Evolutionary conservation across 2,797 vertebrate species (phyloP).

Genomic region (Scolopax bukidnonensis): DNA sequence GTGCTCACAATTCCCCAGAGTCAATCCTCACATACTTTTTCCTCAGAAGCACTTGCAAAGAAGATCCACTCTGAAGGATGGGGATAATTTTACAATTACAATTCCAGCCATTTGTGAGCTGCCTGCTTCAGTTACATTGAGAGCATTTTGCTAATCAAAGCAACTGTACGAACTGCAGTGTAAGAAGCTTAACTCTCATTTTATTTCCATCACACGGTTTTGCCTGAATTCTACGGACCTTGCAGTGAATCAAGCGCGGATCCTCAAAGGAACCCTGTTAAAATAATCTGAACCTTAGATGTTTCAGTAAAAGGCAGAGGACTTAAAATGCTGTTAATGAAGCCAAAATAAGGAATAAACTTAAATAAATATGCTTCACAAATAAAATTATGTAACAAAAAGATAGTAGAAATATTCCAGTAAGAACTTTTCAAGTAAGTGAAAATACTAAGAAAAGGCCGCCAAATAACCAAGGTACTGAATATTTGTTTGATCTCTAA

Average conservation of each 20-base stretch:
- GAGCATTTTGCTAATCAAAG: conserved; percentile 14
- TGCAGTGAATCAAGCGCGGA: neutral
- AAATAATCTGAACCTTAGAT: neutral
- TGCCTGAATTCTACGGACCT: neutral
- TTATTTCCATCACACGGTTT: neutral
- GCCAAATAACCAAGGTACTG: neutral
- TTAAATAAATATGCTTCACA: neutral
- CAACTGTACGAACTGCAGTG: neutral
- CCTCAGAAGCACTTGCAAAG: neutral
- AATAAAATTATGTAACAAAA: neutral
- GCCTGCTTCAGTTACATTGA: neutral
- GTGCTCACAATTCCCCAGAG: accelerated
- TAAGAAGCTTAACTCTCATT: conserved; percentile 42
- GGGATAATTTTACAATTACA: neutral
- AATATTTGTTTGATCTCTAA: neutral
- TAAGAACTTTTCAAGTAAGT: neutral
- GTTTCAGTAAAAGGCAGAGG: neutral
- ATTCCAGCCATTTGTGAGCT: neutral
- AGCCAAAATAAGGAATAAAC: neutral
- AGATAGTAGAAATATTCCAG: neutral
- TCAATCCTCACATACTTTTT: neutral
- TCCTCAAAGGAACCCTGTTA: neutral
- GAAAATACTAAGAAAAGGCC: neutral
- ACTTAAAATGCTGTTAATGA: neutral
- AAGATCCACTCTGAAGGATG: neutral